Evolutionary conservation across 2,797 vertebrate genomes (phyloP).

Genomic region (Poecilia velifera): DNA sequence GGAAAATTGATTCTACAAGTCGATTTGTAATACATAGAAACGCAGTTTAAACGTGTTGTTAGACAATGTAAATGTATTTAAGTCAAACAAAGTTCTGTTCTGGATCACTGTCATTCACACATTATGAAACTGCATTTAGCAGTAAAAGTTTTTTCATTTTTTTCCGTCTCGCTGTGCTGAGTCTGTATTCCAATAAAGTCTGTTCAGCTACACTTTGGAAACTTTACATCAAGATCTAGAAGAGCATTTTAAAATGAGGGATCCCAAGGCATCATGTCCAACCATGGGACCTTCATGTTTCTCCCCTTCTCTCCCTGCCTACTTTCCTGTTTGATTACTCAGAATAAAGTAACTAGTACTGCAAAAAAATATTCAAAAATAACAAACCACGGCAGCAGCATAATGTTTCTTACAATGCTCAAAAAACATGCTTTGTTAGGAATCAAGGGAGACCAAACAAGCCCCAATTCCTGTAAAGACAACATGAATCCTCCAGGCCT

Average conservation of each 20-base stretch:
- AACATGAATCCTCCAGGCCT: neutral
- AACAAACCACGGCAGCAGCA: neutral
- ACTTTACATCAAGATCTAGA: neutral
- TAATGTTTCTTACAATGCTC: neutral
- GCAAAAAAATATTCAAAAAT: neutral
- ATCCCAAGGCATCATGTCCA: neutral
- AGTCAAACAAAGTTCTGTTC: neutral
- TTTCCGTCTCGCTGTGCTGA: too few relatives aligned
- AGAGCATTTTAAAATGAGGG: neutral
- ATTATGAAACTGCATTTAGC: too few relatives aligned
- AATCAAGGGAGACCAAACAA: neutral
- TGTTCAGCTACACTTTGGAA: too few relatives aligned
- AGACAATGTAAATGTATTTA: neutral
- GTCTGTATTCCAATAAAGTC: too few relatives aligned
- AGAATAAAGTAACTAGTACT: neutral
- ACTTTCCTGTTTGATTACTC: neutral
- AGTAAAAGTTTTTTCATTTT: too few relatives aligned
- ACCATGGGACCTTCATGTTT: neutral
- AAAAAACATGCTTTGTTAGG: neutral
- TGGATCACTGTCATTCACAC: neutral
- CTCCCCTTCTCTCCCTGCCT: neutral
- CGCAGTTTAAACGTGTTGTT: neutral
- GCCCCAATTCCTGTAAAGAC: neutral
- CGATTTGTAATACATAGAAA: neutral
- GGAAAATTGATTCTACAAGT: neutral